A percentile compares a stretch with the other conserved stretches of the same genome.
These are phyloP conservation scores for Benitochromis conjunctus DNA, from an alignment of 2,113 vertebrate genomes.

Conservation along the genomic window DNA sequence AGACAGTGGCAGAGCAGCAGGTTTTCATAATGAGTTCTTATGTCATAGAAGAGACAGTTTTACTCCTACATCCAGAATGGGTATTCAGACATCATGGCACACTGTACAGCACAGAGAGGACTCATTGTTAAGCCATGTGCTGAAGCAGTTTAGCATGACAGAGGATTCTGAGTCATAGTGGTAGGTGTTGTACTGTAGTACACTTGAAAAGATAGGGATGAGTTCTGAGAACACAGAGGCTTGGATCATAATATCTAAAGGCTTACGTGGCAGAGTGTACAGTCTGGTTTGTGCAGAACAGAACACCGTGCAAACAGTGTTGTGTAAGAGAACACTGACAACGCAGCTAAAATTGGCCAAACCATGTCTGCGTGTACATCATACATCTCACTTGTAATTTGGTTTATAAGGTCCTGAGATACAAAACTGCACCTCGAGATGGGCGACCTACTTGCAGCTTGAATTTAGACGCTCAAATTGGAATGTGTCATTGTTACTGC, in stretches of 20 bases:
- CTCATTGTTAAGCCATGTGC: conserved; percentile 41
- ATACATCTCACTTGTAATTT: background rate
- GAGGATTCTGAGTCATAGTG: conserved; percentile 51
- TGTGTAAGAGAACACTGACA: conserved; percentile 4
- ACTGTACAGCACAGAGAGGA: conserved; percentile 14
- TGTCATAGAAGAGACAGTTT: conserved; percentile 20
- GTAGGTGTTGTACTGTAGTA: conserved; percentile 54
- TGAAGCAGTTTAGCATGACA: conserved; percentile 34
- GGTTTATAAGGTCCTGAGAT: background rate
- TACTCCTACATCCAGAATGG: conserved; percentile 30
- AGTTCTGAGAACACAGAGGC: conserved; percentile 32
- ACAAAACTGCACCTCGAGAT: background rate
- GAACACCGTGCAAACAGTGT: background rate
- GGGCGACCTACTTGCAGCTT: conserved; percentile 34
- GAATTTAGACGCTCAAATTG: conserved; percentile 28
- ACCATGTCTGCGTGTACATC: background rate
- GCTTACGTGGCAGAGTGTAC: conserved; percentile 12
- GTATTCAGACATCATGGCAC: conserved; percentile 29
- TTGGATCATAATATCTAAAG: conserved; percentile 36
- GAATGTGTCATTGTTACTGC: conserved; percentile 48
- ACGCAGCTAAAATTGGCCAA: background rate
- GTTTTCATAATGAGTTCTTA: background rate
- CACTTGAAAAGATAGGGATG: conserved; percentile 30
- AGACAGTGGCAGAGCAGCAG: conserved; percentile 3
- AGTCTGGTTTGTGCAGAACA: conserved; percentile 16